These are phyloP conservation scores for Nomada goodeniana DNA, from an alignment of 2,888 invertebrate genomes.

Conservation along the genomic window DNA sequence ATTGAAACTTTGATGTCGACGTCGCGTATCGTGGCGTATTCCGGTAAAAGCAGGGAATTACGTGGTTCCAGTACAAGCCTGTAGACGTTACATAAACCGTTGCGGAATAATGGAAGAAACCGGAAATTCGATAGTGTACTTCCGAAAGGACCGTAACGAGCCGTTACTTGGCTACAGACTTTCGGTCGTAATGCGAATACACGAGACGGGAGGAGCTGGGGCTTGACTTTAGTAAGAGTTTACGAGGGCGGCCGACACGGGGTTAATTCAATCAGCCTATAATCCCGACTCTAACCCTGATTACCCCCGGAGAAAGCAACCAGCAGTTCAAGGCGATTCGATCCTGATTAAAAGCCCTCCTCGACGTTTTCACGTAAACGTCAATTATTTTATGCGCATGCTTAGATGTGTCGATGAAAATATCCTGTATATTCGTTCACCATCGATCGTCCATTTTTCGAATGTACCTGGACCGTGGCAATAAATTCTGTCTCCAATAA, in stretches of 20 bases:
- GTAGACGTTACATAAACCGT: slow-evolving; percentile 57
- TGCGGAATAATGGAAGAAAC: slow-evolving; percentile 66
- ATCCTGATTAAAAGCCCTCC: slow-evolving; percentile 77
- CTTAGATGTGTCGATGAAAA: neutral
- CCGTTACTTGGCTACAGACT: slow-evolving; percentile 75
- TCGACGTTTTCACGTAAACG: slow-evolving; percentile 62
- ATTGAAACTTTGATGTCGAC: neutral
- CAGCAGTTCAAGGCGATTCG: slow-evolving; percentile 70
- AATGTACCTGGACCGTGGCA: no score
- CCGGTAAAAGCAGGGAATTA: slow-evolving; percentile 50
- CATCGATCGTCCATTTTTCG: no score
- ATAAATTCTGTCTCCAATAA: no score
- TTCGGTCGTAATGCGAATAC: slow-evolving; percentile 79
- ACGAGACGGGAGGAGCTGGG: slow-evolving; percentile 82
- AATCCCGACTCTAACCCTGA: slow-evolving; percentile 82
- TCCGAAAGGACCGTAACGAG: slow-evolving; percentile 75
- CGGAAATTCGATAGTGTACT: slow-evolving; percentile 70
- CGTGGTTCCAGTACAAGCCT: slow-evolving; percentile 29
- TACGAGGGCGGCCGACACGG: slow-evolving; percentile 82
- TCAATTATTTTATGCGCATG: slow-evolving; percentile 29
- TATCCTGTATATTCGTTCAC: neutral
- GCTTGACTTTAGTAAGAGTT: slow-evolving; percentile 83
- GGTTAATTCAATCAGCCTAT: slow-evolving; percentile 83
- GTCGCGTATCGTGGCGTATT: slow-evolving; percentile 20
- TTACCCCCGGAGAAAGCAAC: slow-evolving; percentile 74